Conservation (phyloP, 2,113 vertebrate species). For the Pachycephala philippinensis region DNA sequence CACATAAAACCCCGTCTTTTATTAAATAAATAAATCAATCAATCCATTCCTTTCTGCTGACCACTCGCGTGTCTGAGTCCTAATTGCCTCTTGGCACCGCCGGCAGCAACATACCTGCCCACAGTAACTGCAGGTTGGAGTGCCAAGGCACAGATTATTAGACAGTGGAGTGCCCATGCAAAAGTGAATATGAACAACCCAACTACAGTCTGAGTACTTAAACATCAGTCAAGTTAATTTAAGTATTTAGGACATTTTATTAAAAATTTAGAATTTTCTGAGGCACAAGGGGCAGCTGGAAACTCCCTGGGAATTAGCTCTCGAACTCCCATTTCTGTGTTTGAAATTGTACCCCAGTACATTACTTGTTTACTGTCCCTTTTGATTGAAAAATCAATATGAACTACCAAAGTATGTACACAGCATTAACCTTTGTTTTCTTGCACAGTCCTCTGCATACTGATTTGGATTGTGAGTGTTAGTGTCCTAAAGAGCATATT, state of each 20-base stretch:
- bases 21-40: too few species aligned
- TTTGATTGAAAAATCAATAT: not conserved
- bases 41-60: too few species aligned
- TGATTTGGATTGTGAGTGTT: not conserved
- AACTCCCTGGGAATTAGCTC: not conserved
- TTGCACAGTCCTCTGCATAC: not conserved
- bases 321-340: not conserved
- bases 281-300: not conserved
- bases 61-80: too few species aligned
- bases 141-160: not conserved
- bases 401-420: not conserved
- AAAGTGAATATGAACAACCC: not conserved
- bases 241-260: not conserved
- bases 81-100: too few species aligned
- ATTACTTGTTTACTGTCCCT: not conserved
- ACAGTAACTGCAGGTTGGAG: not conserved
- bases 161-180: not conserved
- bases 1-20: too few species aligned
- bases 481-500: not conserved
- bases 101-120: too few species aligned
- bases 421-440: not conserved
- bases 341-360: not conserved
- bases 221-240: not conserved
- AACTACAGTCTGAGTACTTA: not conserved
- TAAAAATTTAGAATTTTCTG: not conserved